A percentile compares a stretch with the other conserved stretches of the same genome.
phyloP scores from a whole-genome alignment of 1,140 invertebrate genomes.

The Diachasmimorpha longicaudata region DNA sequence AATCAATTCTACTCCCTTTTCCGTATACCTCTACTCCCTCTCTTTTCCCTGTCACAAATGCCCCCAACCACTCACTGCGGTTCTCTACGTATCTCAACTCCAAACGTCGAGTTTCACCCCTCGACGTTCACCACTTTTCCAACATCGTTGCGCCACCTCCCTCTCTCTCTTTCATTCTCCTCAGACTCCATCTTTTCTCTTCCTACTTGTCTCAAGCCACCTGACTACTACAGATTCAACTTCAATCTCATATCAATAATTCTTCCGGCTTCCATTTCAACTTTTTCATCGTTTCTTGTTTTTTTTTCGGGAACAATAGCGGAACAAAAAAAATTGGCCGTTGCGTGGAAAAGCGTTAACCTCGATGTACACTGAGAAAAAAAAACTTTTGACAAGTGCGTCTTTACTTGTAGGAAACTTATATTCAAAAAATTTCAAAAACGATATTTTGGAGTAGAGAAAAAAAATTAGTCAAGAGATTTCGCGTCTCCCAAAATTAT shows the following conservation, averaged over 20 bases:
- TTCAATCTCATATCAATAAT: background rate
- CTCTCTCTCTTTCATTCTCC: background rate
- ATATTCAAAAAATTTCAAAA: no score
- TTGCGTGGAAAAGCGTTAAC: no score
- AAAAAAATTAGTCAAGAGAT: no score
- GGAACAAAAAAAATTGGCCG: no score
- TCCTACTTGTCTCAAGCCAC: background rate
- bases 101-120: constrained; percentile 12
- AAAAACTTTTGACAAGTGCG: no score
- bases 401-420: no score
- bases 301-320: background rate
- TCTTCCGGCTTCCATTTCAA: background rate
- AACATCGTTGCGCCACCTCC: constrained; percentile 6
- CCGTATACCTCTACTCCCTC: constrained; percentile 24
- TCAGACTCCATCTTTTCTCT: constrained; percentile 1
- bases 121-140: constrained; percentile 22
- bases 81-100: constrained; percentile 29
- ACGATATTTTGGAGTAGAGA: no score
- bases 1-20: constrained; percentile 59
- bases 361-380: no score
- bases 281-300: background rate
- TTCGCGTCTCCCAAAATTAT: no score
- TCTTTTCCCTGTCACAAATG: constrained; percentile 30
- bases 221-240: background rate
- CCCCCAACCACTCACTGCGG: background rate